A percentile compares a stretch with the other conserved stretches of the same genome.
Conservation (phyloP, 2,113 vertebrate species). For the Oryzias woworae region DNA sequence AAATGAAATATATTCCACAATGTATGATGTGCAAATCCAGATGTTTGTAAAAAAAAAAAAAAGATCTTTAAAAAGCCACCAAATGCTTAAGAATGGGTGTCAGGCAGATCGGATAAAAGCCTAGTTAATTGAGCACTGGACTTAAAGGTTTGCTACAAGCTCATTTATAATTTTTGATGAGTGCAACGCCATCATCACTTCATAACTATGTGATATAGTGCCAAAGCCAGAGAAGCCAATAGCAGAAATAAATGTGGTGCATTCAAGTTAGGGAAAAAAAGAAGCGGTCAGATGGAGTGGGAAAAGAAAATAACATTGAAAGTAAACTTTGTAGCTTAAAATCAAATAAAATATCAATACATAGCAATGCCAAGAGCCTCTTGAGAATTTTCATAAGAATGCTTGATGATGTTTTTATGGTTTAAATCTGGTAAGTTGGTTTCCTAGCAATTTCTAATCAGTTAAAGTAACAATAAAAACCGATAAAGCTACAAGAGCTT, state of each 20-base stretch:
- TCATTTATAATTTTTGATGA: conserved; percentile 83
- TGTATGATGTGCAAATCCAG: too few relatives aligned
- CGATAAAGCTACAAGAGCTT: conserved; percentile 46
- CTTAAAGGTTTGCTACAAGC: conserved; percentile 57
- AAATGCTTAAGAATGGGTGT: too few relatives aligned
- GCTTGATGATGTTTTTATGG: background rate
- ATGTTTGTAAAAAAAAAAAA: too few relatives aligned
- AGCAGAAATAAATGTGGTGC: conserved; percentile 73
- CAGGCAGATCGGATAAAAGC: conserved; percentile 42
- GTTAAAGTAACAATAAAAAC: conserved; percentile 39
- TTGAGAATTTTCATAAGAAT: conserved; percentile 5
- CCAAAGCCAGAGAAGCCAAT: conserved; percentile 68
- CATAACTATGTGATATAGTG: conserved; percentile 79
- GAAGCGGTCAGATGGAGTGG: conserved; percentile 25
- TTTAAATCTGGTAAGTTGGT: conserved; percentile 11
- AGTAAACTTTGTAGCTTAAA: conserved; percentile 7
- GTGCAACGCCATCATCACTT: conserved; percentile 78
- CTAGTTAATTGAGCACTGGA: conserved; percentile 61
- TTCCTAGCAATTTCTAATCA: conserved; percentile 34
- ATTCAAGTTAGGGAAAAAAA: conserved; percentile 62
- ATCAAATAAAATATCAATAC: background rate
- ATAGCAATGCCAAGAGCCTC: background rate
- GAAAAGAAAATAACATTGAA: conserved; percentile 8
- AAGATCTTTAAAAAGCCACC: too few relatives aligned
- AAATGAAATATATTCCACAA: too few relatives aligned